Percentiles rank a stretch among this genome's conserved stretches.
Evolutionary conservation across 2,797 vertebrate species (phyloP).

Genomic region (Syngnathus rostellatus): DNA sequence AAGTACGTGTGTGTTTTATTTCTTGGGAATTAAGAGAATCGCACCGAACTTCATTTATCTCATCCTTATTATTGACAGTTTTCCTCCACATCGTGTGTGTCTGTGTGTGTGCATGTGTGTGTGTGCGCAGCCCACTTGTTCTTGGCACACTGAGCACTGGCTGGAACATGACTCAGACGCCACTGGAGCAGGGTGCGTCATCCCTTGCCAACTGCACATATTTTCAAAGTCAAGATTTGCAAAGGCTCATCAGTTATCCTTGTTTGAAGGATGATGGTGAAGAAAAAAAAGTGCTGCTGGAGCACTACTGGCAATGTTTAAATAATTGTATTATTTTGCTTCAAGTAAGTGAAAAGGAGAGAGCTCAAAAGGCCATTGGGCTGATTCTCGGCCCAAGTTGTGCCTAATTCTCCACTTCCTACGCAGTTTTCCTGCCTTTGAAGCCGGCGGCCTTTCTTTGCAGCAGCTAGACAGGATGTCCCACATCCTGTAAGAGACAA

Average conservation of each 20-base stretch:
- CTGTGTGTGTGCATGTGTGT: constrained; percentile 1
- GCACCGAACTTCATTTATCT: constrained; percentile 8
- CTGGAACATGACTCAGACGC: constrained; percentile 60
- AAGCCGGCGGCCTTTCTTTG: constrained; percentile 44
- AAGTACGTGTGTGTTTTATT: constrained; percentile 9
- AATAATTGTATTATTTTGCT: not conserved
- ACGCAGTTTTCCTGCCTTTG: constrained; percentile 67
- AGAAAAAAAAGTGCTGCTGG: not conserved
- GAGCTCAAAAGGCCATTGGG: constrained; percentile 7
- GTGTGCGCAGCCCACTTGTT: constrained; percentile 26
- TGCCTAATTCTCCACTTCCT: constrained; percentile 44
- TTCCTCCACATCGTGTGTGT: constrained; percentile 16
- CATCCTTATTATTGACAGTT: constrained; percentile 9
- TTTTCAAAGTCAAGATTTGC: constrained; percentile 69
- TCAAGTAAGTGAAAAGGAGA: not conserved
- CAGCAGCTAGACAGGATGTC: constrained; percentile 63
- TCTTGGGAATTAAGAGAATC: constrained; percentile 23
- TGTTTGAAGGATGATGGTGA: not conserved
- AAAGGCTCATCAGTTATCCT: constrained; percentile 4
- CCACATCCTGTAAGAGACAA: constrained; percentile 65
- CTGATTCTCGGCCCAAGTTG: constrained; percentile 33
- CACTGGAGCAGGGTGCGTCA: constrained; percentile 61
- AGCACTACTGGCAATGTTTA: not conserved
- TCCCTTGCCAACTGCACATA: constrained; percentile 68
- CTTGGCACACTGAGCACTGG: constrained; percentile 46